A percentile compares a stretch with the other conserved stretches of the same genome.
Evolutionary conservation across 2,888 invertebrate genomes (phyloP).

Genomic region (Andrena haemorrhoa): DNA sequence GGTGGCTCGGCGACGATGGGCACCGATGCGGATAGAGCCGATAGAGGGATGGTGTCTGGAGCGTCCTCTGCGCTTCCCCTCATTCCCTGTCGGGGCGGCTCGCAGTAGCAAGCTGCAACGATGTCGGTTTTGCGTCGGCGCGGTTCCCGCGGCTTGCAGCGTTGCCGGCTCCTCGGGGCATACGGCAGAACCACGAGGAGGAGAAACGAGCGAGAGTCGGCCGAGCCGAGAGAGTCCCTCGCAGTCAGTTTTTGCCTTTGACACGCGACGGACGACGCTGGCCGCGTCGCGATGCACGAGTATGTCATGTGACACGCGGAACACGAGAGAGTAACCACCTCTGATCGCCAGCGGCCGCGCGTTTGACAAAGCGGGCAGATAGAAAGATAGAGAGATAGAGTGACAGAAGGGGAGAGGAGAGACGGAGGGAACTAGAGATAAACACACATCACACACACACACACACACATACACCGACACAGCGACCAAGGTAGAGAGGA

Average conservation of each 20-base stretch:
- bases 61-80: neutral
- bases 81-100: constrained; percentile 20
- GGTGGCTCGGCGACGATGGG: constrained; percentile 1
- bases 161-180: constrained; percentile 65
- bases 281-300: constrained; percentile 70
- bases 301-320: constrained; percentile 77
- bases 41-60: constrained; percentile 33
- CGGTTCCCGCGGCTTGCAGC: constrained; percentile 51
- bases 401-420: constrained; percentile 1
- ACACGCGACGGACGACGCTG: constrained; percentile 72
- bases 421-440: constrained; percentile 3
- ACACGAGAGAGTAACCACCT: constrained; percentile 51
- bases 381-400: constrained; percentile 8
- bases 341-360: constrained; percentile 41
- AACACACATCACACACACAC: neutral
- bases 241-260: constrained; percentile 80
- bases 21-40: neutral
- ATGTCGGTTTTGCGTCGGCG: constrained; percentile 69
- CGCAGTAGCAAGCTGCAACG: constrained; percentile 32
- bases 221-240: constrained; percentile 54
- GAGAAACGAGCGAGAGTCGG: constrained; percentile 67
- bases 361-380: constrained; percentile 11
- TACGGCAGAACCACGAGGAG: constrained; percentile 67
- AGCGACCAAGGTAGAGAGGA: neutral
- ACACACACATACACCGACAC: neutral